Conservation (phyloP, 2,888 invertebrate species). For the Cosmia pyralina region DNA sequence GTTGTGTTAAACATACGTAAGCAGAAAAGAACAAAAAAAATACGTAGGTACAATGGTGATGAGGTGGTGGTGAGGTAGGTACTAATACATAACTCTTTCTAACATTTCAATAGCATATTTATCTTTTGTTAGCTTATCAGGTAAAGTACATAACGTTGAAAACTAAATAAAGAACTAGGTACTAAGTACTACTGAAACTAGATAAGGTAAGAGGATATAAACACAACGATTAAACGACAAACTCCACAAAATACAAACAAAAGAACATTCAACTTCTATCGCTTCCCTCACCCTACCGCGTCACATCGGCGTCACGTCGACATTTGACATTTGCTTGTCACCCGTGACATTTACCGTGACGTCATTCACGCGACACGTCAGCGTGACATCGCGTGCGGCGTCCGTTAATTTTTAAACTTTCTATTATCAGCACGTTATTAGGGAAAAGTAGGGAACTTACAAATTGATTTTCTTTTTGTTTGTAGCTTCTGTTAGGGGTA, state of each 20-base stretch:
- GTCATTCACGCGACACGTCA: conserved; percentile 79
- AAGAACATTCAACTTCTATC: not conserved
- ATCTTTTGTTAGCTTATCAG: too few species aligned
- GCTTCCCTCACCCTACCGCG: conserved; percentile 22
- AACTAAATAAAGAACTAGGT: too few species aligned
- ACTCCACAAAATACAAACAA: conserved; percentile 12
- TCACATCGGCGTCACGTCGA: conserved; percentile 29
- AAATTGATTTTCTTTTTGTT: conserved; percentile 71
- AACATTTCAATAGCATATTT: too few species aligned
- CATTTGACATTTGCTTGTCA: conserved; percentile 55
- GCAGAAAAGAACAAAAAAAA: too few species aligned
- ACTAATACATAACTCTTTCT: too few species aligned
- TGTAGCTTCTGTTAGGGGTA: conserved; percentile 35
- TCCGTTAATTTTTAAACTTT: conserved; percentile 84
- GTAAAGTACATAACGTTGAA: too few species aligned
- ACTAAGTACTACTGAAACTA: too few species aligned
- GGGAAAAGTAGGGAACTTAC: conserved; percentile 62
- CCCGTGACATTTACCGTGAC: conserved; percentile 71
- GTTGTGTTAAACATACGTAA: too few species aligned
- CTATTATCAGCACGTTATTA: conserved; percentile 81
- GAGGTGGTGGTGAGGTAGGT: too few species aligned
- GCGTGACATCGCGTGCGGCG: conserved; percentile 81
- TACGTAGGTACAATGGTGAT: too few species aligned
- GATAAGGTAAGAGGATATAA: too few species aligned
- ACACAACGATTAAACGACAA: not conserved